Conservation (phyloP, 2,888 invertebrate genomes). For the Habrosyne pyritoides region DNA sequence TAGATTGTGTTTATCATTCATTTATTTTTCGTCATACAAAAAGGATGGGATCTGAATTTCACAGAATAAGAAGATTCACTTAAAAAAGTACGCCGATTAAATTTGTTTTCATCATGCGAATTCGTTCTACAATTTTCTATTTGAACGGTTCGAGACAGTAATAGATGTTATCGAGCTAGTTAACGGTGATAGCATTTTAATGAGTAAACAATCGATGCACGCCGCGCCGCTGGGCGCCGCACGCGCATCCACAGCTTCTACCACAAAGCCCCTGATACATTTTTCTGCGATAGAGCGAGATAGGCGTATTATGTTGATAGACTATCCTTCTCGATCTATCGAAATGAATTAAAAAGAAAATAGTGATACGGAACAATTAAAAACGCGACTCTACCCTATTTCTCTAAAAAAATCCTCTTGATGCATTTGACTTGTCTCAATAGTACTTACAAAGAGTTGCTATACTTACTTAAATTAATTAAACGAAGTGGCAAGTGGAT, state of each 20-base stretch:
- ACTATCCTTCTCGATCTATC: background rate
- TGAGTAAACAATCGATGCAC: conserved; percentile 84
- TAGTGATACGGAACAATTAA: background rate
- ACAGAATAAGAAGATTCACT: too few species aligned
- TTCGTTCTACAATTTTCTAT: conserved; percentile 54
- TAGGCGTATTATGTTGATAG: background rate
- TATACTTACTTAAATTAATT: too few species aligned
- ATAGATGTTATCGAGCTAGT: conserved; percentile 74
- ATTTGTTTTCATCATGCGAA: conserved; percentile 47
- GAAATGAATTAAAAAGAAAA: background rate
- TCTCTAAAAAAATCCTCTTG: background rate
- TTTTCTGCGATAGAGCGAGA: conserved; percentile 2
- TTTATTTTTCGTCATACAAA: too few species aligned
- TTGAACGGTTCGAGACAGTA: conserved; percentile 66
- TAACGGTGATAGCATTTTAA: conserved; percentile 81
- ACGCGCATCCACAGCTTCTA: conserved; percentile 53
- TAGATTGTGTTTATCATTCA: too few species aligned
- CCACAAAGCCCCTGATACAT: conserved; percentile 9
- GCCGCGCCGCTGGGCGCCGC: conserved; percentile 77
- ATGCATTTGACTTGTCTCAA: too few species aligned
- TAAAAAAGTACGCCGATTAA: too few species aligned
- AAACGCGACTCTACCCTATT: background rate
- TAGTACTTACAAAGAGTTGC: too few species aligned
- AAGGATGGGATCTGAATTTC: too few species aligned
- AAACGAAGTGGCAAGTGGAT: too few species aligned